Conservation (phyloP, 2,797 vertebrate species). For the Anabacerthia variegaticeps region DNA sequence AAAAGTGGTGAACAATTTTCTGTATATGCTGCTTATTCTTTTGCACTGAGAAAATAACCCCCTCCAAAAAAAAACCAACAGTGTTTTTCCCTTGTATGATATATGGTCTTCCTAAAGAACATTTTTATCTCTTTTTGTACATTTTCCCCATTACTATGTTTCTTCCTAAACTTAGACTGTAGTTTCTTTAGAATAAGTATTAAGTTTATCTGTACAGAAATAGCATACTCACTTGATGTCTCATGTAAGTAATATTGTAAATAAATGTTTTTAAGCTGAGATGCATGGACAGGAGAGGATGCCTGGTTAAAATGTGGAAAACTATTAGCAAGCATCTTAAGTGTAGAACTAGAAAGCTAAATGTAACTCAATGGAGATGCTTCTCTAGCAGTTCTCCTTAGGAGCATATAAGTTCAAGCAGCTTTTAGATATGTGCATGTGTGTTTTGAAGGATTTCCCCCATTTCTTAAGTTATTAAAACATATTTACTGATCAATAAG, state of each 20-base stretch:
- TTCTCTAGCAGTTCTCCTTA: neutral
- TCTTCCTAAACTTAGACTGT: neutral
- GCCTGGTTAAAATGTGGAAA: neutral
- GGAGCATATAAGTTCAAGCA: neutral
- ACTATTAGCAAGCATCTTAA: neutral
- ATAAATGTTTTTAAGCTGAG: neutral
- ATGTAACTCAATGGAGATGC: rapidly evolving
- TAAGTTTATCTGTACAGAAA: neutral
- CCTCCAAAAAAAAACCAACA: neutral
- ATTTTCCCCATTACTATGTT: neutral
- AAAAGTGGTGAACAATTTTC: neutral
- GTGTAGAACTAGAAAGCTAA: neutral
- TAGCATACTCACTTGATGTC: neutral
- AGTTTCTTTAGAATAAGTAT: no score
- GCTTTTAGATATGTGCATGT: neutral
- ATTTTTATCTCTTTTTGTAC: neutral
- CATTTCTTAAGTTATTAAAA: neutral
- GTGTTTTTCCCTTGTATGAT: neutral
- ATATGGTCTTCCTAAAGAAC: neutral
- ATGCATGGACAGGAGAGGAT: neutral
- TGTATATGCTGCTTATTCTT: neutral
- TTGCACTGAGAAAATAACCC: neutral
- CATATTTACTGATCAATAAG: neutral
- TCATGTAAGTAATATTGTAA: neutral
- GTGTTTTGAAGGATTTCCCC: neutral